These are phyloP conservation scores for Druon quercuslanigerum DNA, from an alignment of 1,140 invertebrate species.

Conservation along the genomic window DNA sequence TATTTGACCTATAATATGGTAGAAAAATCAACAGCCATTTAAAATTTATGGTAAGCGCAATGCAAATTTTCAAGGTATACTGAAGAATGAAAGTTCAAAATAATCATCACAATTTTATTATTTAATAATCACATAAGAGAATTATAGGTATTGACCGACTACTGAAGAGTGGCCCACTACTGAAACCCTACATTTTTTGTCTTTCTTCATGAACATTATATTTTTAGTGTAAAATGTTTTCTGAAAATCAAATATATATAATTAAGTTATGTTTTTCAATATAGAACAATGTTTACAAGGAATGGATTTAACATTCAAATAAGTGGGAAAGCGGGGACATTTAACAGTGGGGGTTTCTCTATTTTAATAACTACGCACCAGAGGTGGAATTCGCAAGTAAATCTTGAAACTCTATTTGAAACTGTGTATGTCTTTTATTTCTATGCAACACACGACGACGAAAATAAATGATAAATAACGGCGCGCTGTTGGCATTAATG, in stretches of 20 bases:
- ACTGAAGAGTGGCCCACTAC: too few relatives aligned
- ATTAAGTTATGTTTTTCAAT: neutral
- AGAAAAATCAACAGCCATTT: too few relatives aligned
- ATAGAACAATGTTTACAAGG: neutral
- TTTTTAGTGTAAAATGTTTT: neutral
- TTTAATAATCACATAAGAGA: too few relatives aligned
- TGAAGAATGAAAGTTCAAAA: too few relatives aligned
- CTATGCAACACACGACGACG: conserved; percentile 20
- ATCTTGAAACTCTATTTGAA: conserved; percentile 39
- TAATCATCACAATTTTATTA: too few relatives aligned
- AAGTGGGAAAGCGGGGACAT: neutral
- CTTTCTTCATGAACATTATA: neutral
- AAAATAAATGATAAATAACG: conserved; percentile 26
- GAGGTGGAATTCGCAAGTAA: conserved; percentile 17
- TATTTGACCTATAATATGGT: too few relatives aligned
- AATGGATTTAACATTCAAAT: conserved; percentile 36
- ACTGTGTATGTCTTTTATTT: conserved; percentile 34
- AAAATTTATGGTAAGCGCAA: too few relatives aligned
- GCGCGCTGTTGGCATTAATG: neutral
- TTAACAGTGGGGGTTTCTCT: conserved; percentile 1
- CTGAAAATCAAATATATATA: neutral
- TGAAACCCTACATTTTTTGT: neutral
- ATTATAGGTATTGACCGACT: too few relatives aligned
- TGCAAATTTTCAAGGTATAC: too few relatives aligned
- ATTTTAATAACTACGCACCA: conserved; percentile 3